phyloP scores from a whole-genome alignment of 2,888 invertebrate species.

The Pterobdella sp. region DNA sequence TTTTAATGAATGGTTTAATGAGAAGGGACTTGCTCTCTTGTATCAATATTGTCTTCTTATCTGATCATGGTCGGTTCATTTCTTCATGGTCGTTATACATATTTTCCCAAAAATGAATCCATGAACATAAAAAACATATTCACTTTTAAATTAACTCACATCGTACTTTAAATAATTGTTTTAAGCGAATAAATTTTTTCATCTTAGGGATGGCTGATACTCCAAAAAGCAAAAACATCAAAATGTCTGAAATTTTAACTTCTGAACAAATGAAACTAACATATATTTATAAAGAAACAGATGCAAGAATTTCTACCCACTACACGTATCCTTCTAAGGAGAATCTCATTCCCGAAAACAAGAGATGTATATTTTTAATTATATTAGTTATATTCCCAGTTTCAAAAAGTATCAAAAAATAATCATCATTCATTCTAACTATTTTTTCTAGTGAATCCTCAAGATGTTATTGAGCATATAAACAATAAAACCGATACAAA shows the following conservation, averaged over 20 bases:
- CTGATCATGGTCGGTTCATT: constrained; percentile 44
- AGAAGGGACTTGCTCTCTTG: constrained; percentile 42
- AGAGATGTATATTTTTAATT: constrained; percentile 2
- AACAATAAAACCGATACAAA: constrained; percentile 30
- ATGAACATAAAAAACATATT: too few relatives aligned
- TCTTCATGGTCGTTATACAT: background rate
- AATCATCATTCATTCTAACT: background rate
- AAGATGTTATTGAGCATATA: constrained; percentile 25
- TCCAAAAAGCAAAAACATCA: constrained; percentile 41
- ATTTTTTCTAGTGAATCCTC: constrained; percentile 25
- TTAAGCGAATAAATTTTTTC: too few relatives aligned
- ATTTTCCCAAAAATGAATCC: too few relatives aligned
- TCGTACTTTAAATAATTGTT: too few relatives aligned
- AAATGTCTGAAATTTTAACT: constrained; percentile 40
- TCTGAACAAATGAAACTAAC: constrained; percentile 34
- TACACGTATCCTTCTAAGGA: constrained; percentile 26
- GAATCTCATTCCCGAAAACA: background rate
- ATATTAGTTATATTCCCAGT: too few relatives aligned
- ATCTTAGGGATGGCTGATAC: constrained; percentile 41
- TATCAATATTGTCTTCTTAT: constrained; percentile 45
- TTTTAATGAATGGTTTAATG: constrained; percentile 44
- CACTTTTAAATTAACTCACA: too few relatives aligned
- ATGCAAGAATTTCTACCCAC: constrained; percentile 40
- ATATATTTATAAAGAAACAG: constrained; percentile 41
- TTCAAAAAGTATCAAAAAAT: too few relatives aligned